Percentiles rank a stretch among this genome's conserved stretches.
These are phyloP conservation scores for Mercenaria mercenaria DNA, from an alignment of 1,140 invertebrate genomes.

Conservation along the genomic window DNA sequence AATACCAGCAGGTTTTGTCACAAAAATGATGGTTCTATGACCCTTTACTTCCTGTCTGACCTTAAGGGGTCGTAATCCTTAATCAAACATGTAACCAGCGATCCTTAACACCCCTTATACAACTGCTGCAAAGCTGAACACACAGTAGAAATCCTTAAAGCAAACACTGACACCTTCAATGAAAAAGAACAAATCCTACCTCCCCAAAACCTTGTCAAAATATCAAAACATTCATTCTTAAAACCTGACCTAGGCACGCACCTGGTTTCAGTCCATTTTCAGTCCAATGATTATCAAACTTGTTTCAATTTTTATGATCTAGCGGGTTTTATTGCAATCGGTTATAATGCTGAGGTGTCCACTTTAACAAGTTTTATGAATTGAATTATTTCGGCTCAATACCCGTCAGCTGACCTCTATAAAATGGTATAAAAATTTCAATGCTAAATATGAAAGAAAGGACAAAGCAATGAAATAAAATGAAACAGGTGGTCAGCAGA, in stretches of 20 bases:
- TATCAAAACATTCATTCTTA: background rate
- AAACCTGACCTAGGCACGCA: background rate
- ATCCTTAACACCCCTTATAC: background rate
- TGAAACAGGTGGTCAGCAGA: too few relatives aligned
- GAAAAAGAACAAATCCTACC: background rate
- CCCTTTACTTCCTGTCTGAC: constrained; percentile 8
- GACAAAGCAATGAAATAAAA: background rate
- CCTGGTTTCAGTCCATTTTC: background rate
- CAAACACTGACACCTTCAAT: background rate
- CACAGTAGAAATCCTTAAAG: background rate
- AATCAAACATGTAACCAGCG: constrained; percentile 1
- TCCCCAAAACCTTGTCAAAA: background rate
- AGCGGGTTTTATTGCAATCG: background rate
- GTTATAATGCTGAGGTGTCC: background rate
- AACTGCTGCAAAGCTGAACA: background rate
- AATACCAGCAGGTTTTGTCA: background rate
- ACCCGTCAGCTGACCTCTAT: background rate
- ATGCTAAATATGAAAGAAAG: background rate
- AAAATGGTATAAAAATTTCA: background rate
- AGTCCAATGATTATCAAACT: background rate
- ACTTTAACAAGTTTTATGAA: background rate
- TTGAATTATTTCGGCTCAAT: background rate
- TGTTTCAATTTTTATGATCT: constrained; percentile 2
- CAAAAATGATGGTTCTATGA: background rate
- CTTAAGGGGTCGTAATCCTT: constrained; percentile 5